Conservation (phyloP, 2,113 vertebrate genomes). For the Scartelaos histophorus region DNA sequence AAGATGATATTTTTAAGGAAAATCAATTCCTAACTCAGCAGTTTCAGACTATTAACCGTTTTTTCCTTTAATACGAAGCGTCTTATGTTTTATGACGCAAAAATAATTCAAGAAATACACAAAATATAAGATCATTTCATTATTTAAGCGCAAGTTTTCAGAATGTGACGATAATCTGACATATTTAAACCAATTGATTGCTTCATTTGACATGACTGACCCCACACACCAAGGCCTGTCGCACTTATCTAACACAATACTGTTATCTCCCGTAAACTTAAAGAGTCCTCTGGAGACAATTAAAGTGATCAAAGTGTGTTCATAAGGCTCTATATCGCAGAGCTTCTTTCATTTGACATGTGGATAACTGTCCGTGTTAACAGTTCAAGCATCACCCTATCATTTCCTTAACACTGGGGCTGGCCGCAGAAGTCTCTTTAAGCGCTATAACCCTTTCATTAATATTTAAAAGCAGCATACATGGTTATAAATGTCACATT, state of each 20-base stretch:
- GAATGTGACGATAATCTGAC: neutral
- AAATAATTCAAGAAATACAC: neutral
- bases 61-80: neutral
- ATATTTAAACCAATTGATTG: neutral
- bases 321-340: slow-evolving; percentile 15
- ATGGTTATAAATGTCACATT: neutral
- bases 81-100: neutral
- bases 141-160: neutral
- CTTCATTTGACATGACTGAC: slow-evolving; percentile 2
- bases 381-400: slow-evolving; percentile 45
- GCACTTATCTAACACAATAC: neutral
- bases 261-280: slow-evolving; percentile 6
- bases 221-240: neutral
- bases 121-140: neutral
- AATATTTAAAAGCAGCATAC: slow-evolving; percentile 48
- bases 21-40: neutral
- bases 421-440: slow-evolving; percentile 38
- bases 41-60: neutral
- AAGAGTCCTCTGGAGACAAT: slow-evolving; percentile 7
- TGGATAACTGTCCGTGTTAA: slow-evolving; percentile 36
- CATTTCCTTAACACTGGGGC: slow-evolving; percentile 52
- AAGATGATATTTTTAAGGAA: neutral
- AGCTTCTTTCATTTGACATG: slow-evolving; percentile 39
- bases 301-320: neutral
- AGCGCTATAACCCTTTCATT: slow-evolving; percentile 46